Percentiles rank a stretch among this genome's conserved stretches.
phyloP scores from a whole-genome alignment of 2,113 vertebrate species.

The Gavialis gangeticus region DNA sequence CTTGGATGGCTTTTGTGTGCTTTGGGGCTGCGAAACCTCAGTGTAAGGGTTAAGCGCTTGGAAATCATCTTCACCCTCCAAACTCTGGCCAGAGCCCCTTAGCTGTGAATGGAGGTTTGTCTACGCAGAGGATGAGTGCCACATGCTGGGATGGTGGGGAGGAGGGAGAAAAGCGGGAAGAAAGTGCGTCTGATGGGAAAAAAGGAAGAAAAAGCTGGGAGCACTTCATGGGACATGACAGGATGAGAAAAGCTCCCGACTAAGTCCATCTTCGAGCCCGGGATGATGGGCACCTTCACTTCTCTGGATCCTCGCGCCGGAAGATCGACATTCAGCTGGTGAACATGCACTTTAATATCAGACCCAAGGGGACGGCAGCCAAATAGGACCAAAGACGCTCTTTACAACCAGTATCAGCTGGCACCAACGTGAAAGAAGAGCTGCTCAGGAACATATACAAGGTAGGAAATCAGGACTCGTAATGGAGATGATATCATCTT shows the following conservation, averaged over 20 bases:
- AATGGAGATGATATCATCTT: no score
- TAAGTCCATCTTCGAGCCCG: rapidly evolving
- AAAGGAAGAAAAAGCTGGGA: not conserved
- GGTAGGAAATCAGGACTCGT: no score
- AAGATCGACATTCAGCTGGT: not conserved
- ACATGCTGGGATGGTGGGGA: not conserved
- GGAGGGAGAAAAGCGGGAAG: not conserved
- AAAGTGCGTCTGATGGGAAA: not conserved
- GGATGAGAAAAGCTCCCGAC: not conserved
- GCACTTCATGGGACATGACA: not conserved
- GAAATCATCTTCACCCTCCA: not conserved
- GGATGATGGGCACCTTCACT: not conserved
- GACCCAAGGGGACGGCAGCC: not conserved
- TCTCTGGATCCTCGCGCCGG: not conserved
- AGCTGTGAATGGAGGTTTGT: not conserved
- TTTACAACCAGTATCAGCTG: not conserved
- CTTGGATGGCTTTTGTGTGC: not conserved
- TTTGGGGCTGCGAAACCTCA: no score
- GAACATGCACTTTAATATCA: not conserved
- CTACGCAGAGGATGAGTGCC: not conserved
- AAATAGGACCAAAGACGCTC: not conserved
- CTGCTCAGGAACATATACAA: not conserved
- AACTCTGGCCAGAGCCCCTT: not conserved
- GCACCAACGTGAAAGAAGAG: not conserved
- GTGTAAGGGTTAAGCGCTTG: not conserved